A percentile compares a stretch with the other conserved stretches of the same genome.
Evolutionary conservation across 2,888 invertebrate genomes (phyloP).

Genomic region (Eulithis testata): DNA sequence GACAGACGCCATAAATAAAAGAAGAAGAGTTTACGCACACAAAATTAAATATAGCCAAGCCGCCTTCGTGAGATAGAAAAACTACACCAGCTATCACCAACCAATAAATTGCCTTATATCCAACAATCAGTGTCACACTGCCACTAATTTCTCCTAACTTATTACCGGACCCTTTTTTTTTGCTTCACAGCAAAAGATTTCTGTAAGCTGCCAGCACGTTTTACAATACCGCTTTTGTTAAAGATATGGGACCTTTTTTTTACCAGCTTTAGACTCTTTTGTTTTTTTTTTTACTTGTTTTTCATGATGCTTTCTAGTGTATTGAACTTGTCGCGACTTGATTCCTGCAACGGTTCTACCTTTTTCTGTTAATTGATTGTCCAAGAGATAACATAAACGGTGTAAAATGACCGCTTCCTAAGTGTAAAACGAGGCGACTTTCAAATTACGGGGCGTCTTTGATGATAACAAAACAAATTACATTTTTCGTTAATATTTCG

Average conservation of each 20-base stretch:
- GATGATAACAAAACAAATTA: too few relatives aligned
- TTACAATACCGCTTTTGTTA: conserved; percentile 39
- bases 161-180: conserved; percentile 24
- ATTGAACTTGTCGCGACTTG: conserved; percentile 37
- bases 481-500: too few relatives aligned
- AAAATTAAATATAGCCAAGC: too few relatives aligned
- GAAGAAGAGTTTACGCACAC: too few relatives aligned
- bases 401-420: too few relatives aligned
- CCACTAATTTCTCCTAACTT: conserved; percentile 28
- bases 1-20: too few relatives aligned
- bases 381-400: too few relatives aligned
- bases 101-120: conserved; percentile 11
- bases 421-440: too few relatives aligned
- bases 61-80: too few relatives aligned
- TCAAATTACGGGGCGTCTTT: too few relatives aligned
- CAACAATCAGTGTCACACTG: conserved; percentile 21
- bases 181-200: conserved; percentile 27
- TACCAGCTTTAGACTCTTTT: conserved; percentile 9
- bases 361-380: too few relatives aligned
- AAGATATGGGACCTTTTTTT: conserved; percentile 31
- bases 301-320: conserved; percentile 4
- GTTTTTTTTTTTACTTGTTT: conserved; percentile 12
- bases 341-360: conserved; percentile 28
- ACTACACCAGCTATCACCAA: neutral
- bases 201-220: conserved; percentile 19